These are phyloP conservation scores for Theocolax elegans DNA, from an alignment of 1,140 invertebrate species.

Conservation along the genomic window DNA sequence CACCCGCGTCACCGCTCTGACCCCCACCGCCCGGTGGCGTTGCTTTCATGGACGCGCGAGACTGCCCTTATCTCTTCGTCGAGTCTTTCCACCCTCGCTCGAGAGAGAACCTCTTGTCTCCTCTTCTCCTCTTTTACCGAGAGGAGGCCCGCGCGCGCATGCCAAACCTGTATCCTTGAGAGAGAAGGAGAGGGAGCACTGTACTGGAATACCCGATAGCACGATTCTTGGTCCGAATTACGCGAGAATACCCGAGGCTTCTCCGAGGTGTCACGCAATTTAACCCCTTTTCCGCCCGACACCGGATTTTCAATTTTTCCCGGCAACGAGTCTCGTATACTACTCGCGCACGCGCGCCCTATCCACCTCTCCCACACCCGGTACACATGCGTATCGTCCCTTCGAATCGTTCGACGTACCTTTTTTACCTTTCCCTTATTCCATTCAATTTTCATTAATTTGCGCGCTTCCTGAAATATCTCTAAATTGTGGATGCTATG, in stretches of 20 bases:
- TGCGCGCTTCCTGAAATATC: no score
- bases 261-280: neutral
- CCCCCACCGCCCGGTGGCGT: constrained; percentile 26
- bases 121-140: neutral
- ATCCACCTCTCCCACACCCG: no score
- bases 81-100: constrained; percentile 33
- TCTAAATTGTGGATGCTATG: no score
- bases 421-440: no score
- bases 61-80: constrained; percentile 34
- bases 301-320: no score
- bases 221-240: constrained; percentile 7
- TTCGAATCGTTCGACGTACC: no score
- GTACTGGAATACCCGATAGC: constrained; percentile 26
- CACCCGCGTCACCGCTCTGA: neutral
- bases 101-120: constrained; percentile 4
- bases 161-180: constrained; percentile 27
- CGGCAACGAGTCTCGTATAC: no score
- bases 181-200: no score
- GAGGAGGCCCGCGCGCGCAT: neutral
- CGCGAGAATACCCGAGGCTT: constrained; percentile 8
- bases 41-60: constrained; percentile 17
- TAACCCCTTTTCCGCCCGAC: no score
- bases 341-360: no score
- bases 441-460: no score
- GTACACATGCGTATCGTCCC: no score